Evolutionary conservation across 1,140 invertebrate species (phyloP), one percentile per base, ranked within the genome.

Genomic region (Ceratina australensis): DNA sequence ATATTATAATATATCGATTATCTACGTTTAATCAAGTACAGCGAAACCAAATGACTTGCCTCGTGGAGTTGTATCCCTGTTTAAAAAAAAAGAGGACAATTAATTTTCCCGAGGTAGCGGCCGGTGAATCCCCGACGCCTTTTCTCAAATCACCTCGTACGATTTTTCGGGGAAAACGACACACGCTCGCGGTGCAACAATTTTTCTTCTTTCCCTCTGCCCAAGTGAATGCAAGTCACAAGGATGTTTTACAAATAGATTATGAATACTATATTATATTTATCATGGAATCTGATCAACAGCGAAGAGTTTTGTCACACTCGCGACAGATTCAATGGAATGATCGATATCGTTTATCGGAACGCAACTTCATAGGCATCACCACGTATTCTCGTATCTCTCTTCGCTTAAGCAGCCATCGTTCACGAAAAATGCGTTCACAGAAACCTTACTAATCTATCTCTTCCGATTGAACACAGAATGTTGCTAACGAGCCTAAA

Each of bases 21-120:
- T 49, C 56, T 77, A 77, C 49, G 57, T 77, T 42, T 69, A 66
- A 69, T 77, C 47, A 71, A 77, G 20, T 77, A 77, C 66, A 71
- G 47, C 57, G 47, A 22, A 71, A 77, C 28, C 66, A 61, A 77
- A 28, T 52, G 72, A 57, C 33, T 49, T 26, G 20, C 15, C 5
- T 33, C 54, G 7, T 49, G 20, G 42, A 57, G 67, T 73, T 54
- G 20, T 56, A 52, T 22, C 5, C 22, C 73, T 18, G 49, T 8
- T 52, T 7, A 20, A 54, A 47, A 24, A n/a, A 18, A 61, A 20
- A 28, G 24, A 60, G 1, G 12, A 28, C 59, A 49, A 47, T 18
- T 59, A 2, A 15, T 42, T 22, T 33, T 28, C 13, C 47, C 26
- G 71, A 47, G 54, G 13, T 28, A 16, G 42, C 47, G 8, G 12